phyloP scores from a whole-genome alignment of 2,797 vertebrate genomes.

The Syndactyla subalaris region DNA sequence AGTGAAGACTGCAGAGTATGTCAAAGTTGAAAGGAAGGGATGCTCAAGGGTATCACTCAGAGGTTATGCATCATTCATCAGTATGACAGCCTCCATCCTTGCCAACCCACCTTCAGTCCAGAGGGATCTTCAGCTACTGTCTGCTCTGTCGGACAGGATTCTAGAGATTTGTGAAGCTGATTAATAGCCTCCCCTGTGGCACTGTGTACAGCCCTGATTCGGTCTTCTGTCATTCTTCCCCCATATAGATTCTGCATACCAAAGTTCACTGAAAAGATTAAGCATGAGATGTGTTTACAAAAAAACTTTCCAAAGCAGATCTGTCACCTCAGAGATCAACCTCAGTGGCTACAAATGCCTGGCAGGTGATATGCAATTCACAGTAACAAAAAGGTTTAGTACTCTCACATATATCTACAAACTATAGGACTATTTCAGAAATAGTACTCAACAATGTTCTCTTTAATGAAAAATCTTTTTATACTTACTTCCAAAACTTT shows the following conservation, averaged over 20 bases:
- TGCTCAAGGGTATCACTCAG: not conserved
- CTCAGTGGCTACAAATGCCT: not conserved
- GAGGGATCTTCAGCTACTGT: slow-evolving; percentile 82
- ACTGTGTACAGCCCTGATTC: slow-evolving; percentile 77
- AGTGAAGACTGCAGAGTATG: not conserved
- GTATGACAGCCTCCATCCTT: not conserved
- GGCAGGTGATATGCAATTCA: not conserved
- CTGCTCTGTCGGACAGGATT: slow-evolving; percentile 84
- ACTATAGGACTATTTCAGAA: not conserved
- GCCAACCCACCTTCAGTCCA: slow-evolving; percentile 83
- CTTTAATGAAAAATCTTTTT: not conserved
- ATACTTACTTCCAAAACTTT: slow-evolving; percentile 77
- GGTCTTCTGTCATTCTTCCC: slow-evolving; percentile 79
- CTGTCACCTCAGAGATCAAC: not conserved
- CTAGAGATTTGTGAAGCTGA: slow-evolving; percentile 88
- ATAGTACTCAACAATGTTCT: not conserved
- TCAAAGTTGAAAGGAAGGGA: not conserved
- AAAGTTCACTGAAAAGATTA: slow-evolving; percentile 60
- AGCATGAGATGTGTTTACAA: not conserved
- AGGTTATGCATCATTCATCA: not conserved
- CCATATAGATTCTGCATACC: slow-evolving; percentile 76
- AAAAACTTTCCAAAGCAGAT: not conserved
- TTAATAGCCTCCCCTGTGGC: slow-evolving; percentile 86
- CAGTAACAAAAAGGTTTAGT: not conserved
- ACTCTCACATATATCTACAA: not conserved